Evolutionary conservation across 1,140 invertebrate species (phyloP), one percentile per base, ranked within the genome.

Genomic region (Drosophila albomicans): DNA sequence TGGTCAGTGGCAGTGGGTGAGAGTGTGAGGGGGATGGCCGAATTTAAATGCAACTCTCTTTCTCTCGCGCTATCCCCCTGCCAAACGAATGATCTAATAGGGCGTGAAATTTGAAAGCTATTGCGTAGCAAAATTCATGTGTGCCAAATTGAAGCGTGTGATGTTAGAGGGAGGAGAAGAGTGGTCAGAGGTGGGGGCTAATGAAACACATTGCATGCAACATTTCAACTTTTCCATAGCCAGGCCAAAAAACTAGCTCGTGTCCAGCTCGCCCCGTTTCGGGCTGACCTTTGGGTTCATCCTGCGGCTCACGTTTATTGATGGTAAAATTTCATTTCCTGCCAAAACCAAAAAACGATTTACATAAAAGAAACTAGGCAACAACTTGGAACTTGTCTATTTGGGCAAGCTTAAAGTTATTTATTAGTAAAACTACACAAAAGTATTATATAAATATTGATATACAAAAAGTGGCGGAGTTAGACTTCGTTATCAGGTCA

Each of bases 91-190:
- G 45, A 71, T 70, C 72, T 45, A 75, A 75, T 75, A 75, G 72
- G 66, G 72, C 72, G 67, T 75, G 67, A 70, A 75, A 70, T 75
- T 63, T 75, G 66, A 57, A 70, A 62, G 41, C 58, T n/a, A 49
- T 56, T 70, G 66, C 66, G 58, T 75, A 59, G 51, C 10, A 70
- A 57, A 63, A 10, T 69, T 69, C 58, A 63, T 75, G 59, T 63
- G 67, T 64, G 73, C 16, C 16, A 63, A 71, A 71, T 75, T 58
- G 30, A n/a, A 54, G 38, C 13, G 7, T 8, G 10, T 10, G 32
- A 38, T 54, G 11, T 0, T 5, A 5, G 46, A 13, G 43, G 1
- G 4, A 13, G 4, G n/a, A 1, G 2, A 15, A 16, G 10, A 3
- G 15, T 41, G 6, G 13, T 6, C n/a, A 3, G 20, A 25, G 20